Evolutionary conservation across 1,140 invertebrate species (phyloP), one percentile per base, ranked within the genome.

Genomic region (Galendromus occidentalis): DNA sequence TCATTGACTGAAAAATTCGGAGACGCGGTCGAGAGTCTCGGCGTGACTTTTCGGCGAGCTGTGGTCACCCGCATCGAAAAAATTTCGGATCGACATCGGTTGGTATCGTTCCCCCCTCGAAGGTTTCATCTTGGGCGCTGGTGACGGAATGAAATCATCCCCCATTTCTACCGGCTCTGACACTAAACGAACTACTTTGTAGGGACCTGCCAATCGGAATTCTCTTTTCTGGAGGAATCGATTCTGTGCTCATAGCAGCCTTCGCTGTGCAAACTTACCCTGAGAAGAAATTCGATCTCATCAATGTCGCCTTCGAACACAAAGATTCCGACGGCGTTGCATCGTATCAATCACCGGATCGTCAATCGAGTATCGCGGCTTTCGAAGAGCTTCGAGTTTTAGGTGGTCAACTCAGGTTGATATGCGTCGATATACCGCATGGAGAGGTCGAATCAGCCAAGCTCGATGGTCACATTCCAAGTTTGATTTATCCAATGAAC

Each of bases 211-310:
- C 85, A 75, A 76, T 90, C 42, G 90, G 85, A 39, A 76, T 97
- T 67, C 77, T 95, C 69, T 98, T 96, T 80, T 97, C 92, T 70
- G 93, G 93, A 65, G 94, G 94, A 29, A 78, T 98, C 14, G 94
- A 98, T 78, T 97, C 92, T 47, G 84, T 88, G 29, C 81, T 96
- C 70, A 76, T 98, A 68, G 86, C 92, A 39, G 78, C 83, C 39
- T 73, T 96, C 29, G 82, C 85, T 20, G 79, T 92, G 75, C 82
- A 83, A 67, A 84, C 81, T 78, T 73, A 91, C 25, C 77, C 83
- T 2, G 71, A 79, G 42, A 83, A 88, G 73, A 79, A 84, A 41
- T 91, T 97, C 71, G 92, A 97, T 77, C 80, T 97, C n/a, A 80
- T 96, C 20, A 98, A 97, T 82, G 89, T 97, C 30, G 88, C 91